Base-by-base conservation (phyloP, 92 coral and sea anemone genomes). In the Umimayanthus chanpuru region DNA sequence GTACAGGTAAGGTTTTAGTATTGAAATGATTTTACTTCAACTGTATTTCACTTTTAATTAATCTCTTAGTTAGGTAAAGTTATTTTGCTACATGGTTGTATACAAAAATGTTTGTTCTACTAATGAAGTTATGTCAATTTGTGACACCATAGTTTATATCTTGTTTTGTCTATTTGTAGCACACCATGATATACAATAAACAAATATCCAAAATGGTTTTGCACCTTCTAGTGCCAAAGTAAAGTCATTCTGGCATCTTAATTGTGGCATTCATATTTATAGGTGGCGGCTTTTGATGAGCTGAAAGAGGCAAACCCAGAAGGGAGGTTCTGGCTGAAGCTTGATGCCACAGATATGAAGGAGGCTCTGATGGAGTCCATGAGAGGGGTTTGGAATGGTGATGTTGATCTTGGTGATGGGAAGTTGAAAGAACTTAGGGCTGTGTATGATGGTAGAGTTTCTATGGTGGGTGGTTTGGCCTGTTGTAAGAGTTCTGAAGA, bases 361-460 rank as follows among this genome's bases (percentile, higher is more conserved):
- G 89, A 87, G 29, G 89, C 50, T 0, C 4, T 86, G 40, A 77
- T 76, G 76, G 85, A 86, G n/a, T 86, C 89, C 11, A 77, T 86
- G 89, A 86, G 65, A 65, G 85, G 89, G 2, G 77, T 61, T 38
- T 86, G 85, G 89, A 86, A 86, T 77, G 85, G 89, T 18, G n/a
- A n/a, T n/a, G n/a, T n/a, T 20, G 89, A 86, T 78, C 81, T 78
- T 78, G 81, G 81, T 23, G 65, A 78, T 78, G 81, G 81, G 43
- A 77, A 77, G 12, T n/a, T n/a, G n/a, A n/a, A n/a, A n/a, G n/a
- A n/a, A n/a, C n/a, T n/a, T n/a, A n/a, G n/a, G n/a, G n/a, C n/a
- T n/a, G n/a, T n/a, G n/a, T 77, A 39, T 43, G 61, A 77, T 76
- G 82, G 82, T 29, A 77, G 82, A 77, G 89, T 76, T 56, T 55